Evolutionary conservation across 1,140 invertebrate genomes (phyloP), one percentile per base, ranked within the genome.

Genomic region (Subanguina moxae): DNA sequence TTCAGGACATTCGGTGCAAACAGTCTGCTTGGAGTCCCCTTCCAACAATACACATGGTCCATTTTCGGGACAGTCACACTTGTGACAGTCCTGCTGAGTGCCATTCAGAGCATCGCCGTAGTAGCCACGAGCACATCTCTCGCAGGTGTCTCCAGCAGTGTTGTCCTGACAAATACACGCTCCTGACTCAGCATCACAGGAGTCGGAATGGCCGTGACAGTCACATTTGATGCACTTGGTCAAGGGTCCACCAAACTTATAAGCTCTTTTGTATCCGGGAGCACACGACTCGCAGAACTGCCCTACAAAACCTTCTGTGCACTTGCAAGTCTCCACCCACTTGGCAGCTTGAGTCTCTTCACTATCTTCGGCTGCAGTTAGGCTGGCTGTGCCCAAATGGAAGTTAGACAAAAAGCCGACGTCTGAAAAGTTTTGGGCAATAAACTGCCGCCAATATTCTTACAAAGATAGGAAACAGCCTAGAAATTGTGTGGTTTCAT

Each of bases 281-380:
- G 90, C 90, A 82, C 95, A 98, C 0, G 92, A 93, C 84, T 98
- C 94, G 81, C 95, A 98, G 84, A 92, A 95, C 83, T 97, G 92
- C 0, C 94, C 88, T 46, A 88, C 84, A 76, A 96, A 97, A 0
- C 92, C 93, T 65, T 89, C 87, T 0, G 91, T 92, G 84, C 95
- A 98, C 9, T 88, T 88, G 82, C 95, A 98, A 76, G 89, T 89
- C 83, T 98, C 95, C 7, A 97, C 89, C 93, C 92, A 97, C 58
- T 88, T 88, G 0, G 93, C 93, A 0, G 89, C 56, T 28, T 68
- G 13, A 13, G 70, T 21, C 86, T 1, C 87, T 85, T 0, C 90
- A 13, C 91, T 46, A 88, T 59, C 38, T 56, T 72, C 68, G 21
- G 73, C 8, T 62, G 62, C 71, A 42, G 32, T 59, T 25, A 73